Evolutionary conservation across 2,888 invertebrate species (phyloP).

Genomic region (Xylophagus ater): DNA sequence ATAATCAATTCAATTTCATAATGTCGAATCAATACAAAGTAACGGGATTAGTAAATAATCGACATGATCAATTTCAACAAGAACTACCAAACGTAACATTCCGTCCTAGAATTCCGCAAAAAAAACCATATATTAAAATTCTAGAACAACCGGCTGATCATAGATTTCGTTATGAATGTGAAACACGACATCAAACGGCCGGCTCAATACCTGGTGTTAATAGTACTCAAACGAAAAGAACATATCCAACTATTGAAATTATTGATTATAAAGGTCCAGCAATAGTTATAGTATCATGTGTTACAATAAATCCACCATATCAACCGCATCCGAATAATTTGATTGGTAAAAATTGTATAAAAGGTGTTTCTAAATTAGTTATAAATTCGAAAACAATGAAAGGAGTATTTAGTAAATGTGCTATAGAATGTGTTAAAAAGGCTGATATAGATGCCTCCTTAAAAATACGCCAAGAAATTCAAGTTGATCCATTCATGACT

Average conservation of each 20-base stretch:
- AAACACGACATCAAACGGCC: conserved; percentile 82
- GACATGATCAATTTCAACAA: too few relatives aligned
- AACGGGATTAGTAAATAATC: too few relatives aligned
- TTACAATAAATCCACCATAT: conserved; percentile 72
- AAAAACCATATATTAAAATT: conserved; percentile 52
- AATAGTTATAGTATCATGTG: conserved; percentile 79
- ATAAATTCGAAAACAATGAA: conserved; percentile 56
- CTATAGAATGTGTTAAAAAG: conserved; percentile 86
- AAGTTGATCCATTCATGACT: conserved; percentile 80
- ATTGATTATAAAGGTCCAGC: conserved; percentile 65
- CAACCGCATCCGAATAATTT: conserved; percentile 50
- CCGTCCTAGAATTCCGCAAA: too few relatives aligned
- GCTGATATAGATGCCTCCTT: conserved; percentile 74
- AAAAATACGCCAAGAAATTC: conserved; percentile 56
- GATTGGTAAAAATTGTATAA: conserved; percentile 73
- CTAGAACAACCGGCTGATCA: conserved; percentile 77
- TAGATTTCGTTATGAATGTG: conserved; percentile 79
- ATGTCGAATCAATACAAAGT: too few relatives aligned
- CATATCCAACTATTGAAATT: conserved; percentile 76
- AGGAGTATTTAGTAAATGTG: conserved; percentile 71
- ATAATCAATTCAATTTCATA: too few relatives aligned
- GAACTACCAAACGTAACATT: too few relatives aligned
- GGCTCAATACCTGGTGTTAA: conserved; percentile 80
- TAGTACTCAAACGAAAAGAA: conserved; percentile 72
- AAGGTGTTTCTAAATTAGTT: conserved; percentile 73